Conservation (phyloP, 1,140 invertebrate species). For the Drosophila pallidifrons region DNA sequence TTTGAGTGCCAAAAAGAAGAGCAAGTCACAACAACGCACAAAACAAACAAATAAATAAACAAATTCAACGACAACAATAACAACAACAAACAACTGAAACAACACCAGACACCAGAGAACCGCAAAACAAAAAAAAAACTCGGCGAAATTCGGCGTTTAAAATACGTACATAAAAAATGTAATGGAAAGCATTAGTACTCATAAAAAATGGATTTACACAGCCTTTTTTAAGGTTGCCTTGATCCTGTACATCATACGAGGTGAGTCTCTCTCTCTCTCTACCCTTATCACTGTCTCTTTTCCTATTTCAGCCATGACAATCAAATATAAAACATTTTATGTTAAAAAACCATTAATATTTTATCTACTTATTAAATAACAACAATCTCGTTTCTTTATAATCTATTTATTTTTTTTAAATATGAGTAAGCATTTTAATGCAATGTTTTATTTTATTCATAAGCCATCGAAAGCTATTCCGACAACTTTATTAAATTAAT, state of each 20-base stretch:
- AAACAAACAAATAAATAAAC: constrained; percentile 44
- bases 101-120: not conserved
- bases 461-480: not conserved
- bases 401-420: constrained; percentile 4
- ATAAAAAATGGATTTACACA: constrained; percentile 85
- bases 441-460: constrained; percentile 16
- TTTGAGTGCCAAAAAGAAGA: constrained; percentile 42
- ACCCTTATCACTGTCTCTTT: not conserved
- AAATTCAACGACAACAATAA: constrained; percentile 24
- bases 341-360: constrained; percentile 20
- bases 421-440: constrained; percentile 24
- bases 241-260: constrained; percentile 83
- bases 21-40: constrained; percentile 18
- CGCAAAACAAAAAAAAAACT: constrained; percentile 30
- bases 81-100: constrained; percentile 6
- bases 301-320: constrained; percentile 14
- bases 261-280: constrained; percentile 58
- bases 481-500: constrained; percentile 16
- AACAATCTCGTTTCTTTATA: not conserved
- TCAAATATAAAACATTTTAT: constrained; percentile 18
- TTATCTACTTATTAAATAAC: constrained; percentile 22
- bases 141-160: constrained; percentile 75
- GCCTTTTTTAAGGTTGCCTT: constrained; percentile 85
- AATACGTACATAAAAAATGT: constrained; percentile 82
- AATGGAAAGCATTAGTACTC: constrained; percentile 84